phyloP scores from a whole-genome alignment of 2,888 invertebrate species.

The Ctenicera cuprea region DNA sequence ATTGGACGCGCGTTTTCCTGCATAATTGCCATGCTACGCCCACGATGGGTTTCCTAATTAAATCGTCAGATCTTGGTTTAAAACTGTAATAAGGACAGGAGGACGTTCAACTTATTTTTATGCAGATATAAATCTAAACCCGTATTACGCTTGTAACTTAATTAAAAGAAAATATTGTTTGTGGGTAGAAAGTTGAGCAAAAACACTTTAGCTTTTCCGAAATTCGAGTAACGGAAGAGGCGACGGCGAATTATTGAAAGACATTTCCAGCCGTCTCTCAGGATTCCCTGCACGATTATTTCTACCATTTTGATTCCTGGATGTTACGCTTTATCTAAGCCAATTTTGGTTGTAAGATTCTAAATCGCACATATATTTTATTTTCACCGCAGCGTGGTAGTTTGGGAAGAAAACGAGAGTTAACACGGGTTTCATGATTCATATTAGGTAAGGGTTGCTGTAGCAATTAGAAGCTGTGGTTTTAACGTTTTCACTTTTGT shows the following conservation, averaged over 20 bases:
- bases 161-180: constrained; percentile 17
- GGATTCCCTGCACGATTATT: constrained; percentile 17
- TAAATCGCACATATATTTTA: constrained; percentile 21
- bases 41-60: constrained; percentile 13
- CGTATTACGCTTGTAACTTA: background rate
- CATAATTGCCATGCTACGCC: constrained; percentile 8
- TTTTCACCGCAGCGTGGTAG: background rate
- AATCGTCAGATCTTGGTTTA: constrained; percentile 5
- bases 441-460: constrained; percentile 11
- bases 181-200: background rate
- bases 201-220: background rate
- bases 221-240: too few species aligned
- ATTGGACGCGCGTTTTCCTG: constrained; percentile 24
- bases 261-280: background rate
- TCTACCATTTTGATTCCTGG: constrained; percentile 15
- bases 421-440: constrained; percentile 24
- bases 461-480: constrained; percentile 19
- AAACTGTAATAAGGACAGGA: constrained; percentile 15
- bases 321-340: constrained; percentile 26
- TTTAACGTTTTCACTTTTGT: constrained; percentile 19
- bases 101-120: constrained; percentile 7
- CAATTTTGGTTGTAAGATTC: constrained; percentile 22
- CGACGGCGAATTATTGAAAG: background rate
- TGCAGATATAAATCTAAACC: constrained; percentile 12
- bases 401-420: background rate